These are phyloP conservation scores for Spea bombifrons DNA, from an alignment of 2,113 vertebrate species.

Conservation along the genomic window DNA sequence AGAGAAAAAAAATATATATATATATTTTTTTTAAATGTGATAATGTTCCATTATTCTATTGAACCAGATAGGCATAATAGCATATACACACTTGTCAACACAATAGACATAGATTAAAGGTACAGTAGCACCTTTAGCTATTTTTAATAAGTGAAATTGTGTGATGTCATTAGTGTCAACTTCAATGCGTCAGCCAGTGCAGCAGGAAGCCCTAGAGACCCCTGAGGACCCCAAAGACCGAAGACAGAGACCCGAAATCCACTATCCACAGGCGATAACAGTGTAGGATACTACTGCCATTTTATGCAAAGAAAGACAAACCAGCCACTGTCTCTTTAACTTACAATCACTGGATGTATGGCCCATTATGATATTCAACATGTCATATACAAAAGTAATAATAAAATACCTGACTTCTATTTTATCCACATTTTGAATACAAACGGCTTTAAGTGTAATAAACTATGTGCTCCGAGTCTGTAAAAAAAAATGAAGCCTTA, in stretches of 20 bases:
- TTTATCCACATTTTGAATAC: not conserved
- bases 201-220: too few species aligned
- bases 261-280: too few species aligned
- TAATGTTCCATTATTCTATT: not conserved
- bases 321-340: not conserved
- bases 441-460: not conserved
- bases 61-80: not conserved
- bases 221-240: too few species aligned
- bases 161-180: too few species aligned
- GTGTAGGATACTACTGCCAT: too few species aligned
- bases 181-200: too few species aligned
- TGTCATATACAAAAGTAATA: not conserved
- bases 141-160: too few species aligned
- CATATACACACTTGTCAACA: not conserved
- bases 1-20: too few species aligned
- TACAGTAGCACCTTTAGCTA: too few species aligned
- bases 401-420: not conserved
- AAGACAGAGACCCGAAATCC: too few species aligned
- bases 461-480: not conserved
- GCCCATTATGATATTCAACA: not conserved
- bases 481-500: constrained; percentile 12
- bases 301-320: too few species aligned
- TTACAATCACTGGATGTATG: not conserved
- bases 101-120: not conserved
- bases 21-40: too few species aligned